Percentiles rank a stretch among this genome's conserved stretches.
Evolutionary conservation across 2,888 invertebrate species (phyloP).

Genomic region (Clunio marinus): DNA sequence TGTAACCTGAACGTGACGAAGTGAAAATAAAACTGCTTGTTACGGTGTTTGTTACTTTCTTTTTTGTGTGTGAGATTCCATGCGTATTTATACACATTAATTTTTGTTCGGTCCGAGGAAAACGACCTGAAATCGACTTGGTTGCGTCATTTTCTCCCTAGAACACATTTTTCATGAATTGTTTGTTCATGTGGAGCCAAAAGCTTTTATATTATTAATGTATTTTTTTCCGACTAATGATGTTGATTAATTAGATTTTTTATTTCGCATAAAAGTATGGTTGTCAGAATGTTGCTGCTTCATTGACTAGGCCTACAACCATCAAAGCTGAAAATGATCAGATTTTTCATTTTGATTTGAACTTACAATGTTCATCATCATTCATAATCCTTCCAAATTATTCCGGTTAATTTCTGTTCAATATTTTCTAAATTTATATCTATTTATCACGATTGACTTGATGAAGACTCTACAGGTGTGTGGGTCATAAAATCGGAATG

Average conservation of each 20-base stretch:
- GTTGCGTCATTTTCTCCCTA: neutral
- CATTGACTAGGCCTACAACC: too few relatives aligned
- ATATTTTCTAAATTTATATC: too few relatives aligned
- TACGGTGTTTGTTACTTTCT: too few relatives aligned
- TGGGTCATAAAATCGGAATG: too few relatives aligned
- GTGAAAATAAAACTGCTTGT: neutral
- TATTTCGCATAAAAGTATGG: neutral
- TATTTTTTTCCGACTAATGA: conserved; percentile 31
- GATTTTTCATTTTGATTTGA: too few relatives aligned
- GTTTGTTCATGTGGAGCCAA: conserved; percentile 29
- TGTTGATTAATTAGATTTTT: conserved; percentile 34
- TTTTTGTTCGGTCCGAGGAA: neutral
- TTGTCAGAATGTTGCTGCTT: neutral
- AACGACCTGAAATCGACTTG: conserved; percentile 1
- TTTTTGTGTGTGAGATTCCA: too few relatives aligned
- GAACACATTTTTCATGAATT: neutral
- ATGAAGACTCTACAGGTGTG: too few relatives aligned
- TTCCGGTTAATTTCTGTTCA: too few relatives aligned
- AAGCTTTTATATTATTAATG: conserved; percentile 38
- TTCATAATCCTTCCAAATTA: too few relatives aligned
- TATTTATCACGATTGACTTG: too few relatives aligned
- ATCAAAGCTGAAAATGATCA: too few relatives aligned
- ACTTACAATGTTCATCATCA: too few relatives aligned
- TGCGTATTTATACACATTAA: neutral
- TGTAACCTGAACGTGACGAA: conserved; percentile 31